Base-by-base conservation (phyloP, 2,888 invertebrate species). In the Chrysolina americana region DNA sequence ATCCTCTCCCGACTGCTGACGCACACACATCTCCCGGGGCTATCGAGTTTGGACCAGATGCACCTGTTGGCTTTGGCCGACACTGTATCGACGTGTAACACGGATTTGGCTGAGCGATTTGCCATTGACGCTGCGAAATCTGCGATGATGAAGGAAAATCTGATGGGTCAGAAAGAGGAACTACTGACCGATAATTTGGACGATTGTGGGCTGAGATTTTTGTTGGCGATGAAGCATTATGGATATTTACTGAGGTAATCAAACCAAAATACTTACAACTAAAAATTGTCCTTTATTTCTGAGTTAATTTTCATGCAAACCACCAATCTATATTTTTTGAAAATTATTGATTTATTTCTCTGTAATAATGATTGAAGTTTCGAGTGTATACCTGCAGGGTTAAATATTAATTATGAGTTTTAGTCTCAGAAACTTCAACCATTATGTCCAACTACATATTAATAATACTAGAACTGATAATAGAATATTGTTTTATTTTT, bases 21-120 rank as follows among this genome's bases (percentile, higher is more conserved):
- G 0, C 98, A 99, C 87, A 96, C 96, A 0, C 97, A 97, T 88
- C 89, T 98, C 44, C 98, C 98, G 0, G 76, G 77, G 89, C 98
- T 84, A 50, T 97, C 97, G 4, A 98, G 98, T 80, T 91, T 99
- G 70, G 99, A 99, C 89, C 99, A 99, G 89, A 99, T 99, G 99
- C 99, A 99, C 88, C 90, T 99, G 76, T 89, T 99, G n/a, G 99
- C 99, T 0, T 88, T 99, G 75, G 99, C 99, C 13, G 99, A 99
- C 85, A 99, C 99, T 0, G 98, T 99, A 0, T 95, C 97, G 0
- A 97, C 96, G 0, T 97, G 96, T 83, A 96, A 96, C 83, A 95
- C 94, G 0, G 95, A 96, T 85, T 93, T 96, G 83, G 95, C 96
- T 0, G 96, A 96, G 85, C 90, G 95, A 73, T 93, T 96, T 82